Base-by-base conservation (phyloP, 2,888 invertebrate species). In the Serripes groenlandicus region DNA sequence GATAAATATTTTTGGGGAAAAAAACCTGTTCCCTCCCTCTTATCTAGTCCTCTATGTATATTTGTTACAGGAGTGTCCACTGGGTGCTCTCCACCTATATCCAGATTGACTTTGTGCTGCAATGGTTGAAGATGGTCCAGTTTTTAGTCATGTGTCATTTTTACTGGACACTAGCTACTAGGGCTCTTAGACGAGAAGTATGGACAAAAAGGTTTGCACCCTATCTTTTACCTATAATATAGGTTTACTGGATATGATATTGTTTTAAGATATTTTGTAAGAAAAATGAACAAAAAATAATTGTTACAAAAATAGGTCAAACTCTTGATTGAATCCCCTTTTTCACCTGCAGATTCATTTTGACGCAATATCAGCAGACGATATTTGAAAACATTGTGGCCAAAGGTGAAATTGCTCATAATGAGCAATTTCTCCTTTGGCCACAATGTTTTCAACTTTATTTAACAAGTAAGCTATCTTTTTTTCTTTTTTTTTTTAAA, bases 71-170 rank as follows among this genome's bases (percentile, higher is more conserved):
- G 83, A 94, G 94, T 74, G 92, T 95, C 7, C 95, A 95, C 90
- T 95, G 95, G 92, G 90, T 95, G 69, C 90, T 95, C 42, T 94
- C 95, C 71, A 92, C 93, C 58, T 95, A 95, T 81, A 94, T 95
- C 3, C 95, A 95, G 89, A 89, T 95, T 79, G 95, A 95, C 87
- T 95, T 95, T 90, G 92, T 94, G 1, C 94, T 95, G 3, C 95
- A 95, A 83, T 95, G 95, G 88, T 92, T 95, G 21, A 95, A 95
- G 86, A 92, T 95, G 56, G 88, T 95, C 34, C 95, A 95, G 89
- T 95, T 95, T 76, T 93, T 95, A 72, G 92, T 95, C 32, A 95
- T 95, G 88, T 95, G 95, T 87, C 95, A 95, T 90, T 94, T 95
- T 81, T 95, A 95, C 90, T 95, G 95, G 95, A 95, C 95, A n/a